A percentile compares a stretch with the other conserved stretches of the same genome.
These are phyloP conservation scores for Gadopsis bispinosus DNA, from an alignment of 2,797 vertebrate species.

Conservation along the genomic window DNA sequence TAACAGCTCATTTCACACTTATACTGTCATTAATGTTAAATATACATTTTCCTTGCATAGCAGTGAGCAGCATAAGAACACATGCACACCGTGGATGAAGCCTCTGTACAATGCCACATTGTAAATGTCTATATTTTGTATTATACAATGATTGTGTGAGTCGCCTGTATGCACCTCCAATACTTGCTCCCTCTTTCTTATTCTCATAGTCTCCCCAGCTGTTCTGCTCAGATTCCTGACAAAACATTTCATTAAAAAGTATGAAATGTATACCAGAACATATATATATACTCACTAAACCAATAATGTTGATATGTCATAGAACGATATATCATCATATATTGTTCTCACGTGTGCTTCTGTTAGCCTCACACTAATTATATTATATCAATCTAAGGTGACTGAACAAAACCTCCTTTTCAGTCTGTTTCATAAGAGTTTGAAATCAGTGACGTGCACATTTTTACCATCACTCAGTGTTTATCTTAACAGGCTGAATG, in stretches of 20 bases:
- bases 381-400: conserved; percentile 35
- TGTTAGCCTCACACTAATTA: conserved; percentile 29
- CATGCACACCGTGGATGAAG: not conserved
- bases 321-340: conserved; percentile 21
- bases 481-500: conserved; percentile 45
- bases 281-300: conserved; percentile 34
- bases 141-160: not conserved
- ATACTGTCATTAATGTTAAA: no score
- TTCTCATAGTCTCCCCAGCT: conserved; percentile 47
- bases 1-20: no score
- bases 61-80: not conserved
- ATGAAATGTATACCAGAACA: conserved; percentile 70
- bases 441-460: conserved; percentile 48
- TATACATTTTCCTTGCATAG: no score
- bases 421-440: conserved; percentile 18
- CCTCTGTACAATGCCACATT: not conserved
- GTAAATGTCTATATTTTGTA: not conserved
- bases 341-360: conserved; percentile 21
- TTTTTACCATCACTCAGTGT: conserved; percentile 51
- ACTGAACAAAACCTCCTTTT: conserved; percentile 32
- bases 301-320: conserved; percentile 13
- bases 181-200: not conserved
- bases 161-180: not conserved
- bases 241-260: conserved; percentile 70
- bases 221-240: conserved; percentile 77